These are phyloP conservation scores for Thereva nobilitata DNA, from an alignment of 2,888 invertebrate species.

Conservation along the genomic window DNA sequence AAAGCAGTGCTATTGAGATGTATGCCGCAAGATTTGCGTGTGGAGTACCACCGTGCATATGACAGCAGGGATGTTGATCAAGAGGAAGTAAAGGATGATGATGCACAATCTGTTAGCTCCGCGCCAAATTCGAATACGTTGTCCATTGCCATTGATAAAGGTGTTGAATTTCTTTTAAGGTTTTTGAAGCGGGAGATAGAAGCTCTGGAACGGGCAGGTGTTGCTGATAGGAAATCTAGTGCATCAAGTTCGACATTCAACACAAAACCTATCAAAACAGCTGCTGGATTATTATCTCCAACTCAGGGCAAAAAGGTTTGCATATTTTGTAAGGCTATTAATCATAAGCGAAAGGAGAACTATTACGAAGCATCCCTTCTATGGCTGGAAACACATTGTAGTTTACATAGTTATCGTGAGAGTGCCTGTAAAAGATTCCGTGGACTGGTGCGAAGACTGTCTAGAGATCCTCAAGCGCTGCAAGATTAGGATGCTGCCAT, in stretches of 20 bases:
- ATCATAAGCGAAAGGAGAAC: background rate
- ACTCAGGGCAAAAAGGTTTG: too few species aligned
- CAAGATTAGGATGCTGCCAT: constrained; percentile 29
- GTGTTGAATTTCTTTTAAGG: too few species aligned
- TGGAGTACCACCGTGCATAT: constrained; percentile 26
- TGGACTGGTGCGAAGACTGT: background rate
- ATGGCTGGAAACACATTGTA: background rate
- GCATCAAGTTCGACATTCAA: too few species aligned
- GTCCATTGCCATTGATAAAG: too few species aligned
- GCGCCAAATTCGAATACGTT: background rate
- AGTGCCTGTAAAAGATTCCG: background rate
- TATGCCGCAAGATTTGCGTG: constrained; percentile 12
- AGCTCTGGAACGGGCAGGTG: too few species aligned
- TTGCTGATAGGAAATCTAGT: too few species aligned
- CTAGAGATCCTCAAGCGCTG: background rate
- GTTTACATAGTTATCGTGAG: background rate
- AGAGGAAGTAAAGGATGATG: constrained; percentile 5
- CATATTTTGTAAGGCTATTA: too few species aligned
- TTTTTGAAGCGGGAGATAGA: too few species aligned
- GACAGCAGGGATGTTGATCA: background rate
- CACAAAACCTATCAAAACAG: too few species aligned
- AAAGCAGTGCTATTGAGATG: constrained; percentile 31
- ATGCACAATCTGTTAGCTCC: constrained; percentile 8
- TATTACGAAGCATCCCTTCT: background rate
- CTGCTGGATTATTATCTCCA: too few species aligned